Evolutionary conservation across 2,888 invertebrate genomes (phyloP), one percentile per base, ranked within the genome.

Genomic region (Heteromurus nitidus): DNA sequence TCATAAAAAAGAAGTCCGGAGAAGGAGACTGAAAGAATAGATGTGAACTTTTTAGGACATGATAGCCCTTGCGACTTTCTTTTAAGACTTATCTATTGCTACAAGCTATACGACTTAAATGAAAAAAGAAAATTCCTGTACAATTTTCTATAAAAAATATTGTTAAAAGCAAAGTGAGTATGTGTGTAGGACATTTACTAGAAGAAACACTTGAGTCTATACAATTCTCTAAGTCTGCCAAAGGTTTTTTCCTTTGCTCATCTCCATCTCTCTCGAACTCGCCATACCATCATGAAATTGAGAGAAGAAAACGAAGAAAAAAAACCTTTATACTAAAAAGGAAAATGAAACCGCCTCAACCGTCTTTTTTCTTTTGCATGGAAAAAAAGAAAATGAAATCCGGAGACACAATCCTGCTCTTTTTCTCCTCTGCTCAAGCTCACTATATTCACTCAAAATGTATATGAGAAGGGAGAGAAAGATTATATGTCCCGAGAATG

Each of bases 41-140:
- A 55, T 55, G 55, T 69, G 69, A 69, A 69, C 47, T 69, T 69
- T 69, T 69, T 68, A 55, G 55, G 31, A 69, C 69, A 69, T 30
- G 69, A 69, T 69, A 47, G 47, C n/a, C n/a, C n/a, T 47, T n/a
- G 47, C 47, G 11, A 11, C 13, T 36, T 5, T n/a, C 47, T 47
- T 47, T 47, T 47, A 47, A 47, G 47, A 47, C 47, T 47, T 47
- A 11, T 5, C 47, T 16, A 47, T n/a, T n/a, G n/a, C n/a, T n/a
- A n/a, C n/a, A n/a, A n/a, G n/a, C n/a, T n/a, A n/a, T n/a, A n/a
- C n/a, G n/a, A n/a, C n/a, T n/a, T n/a, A n/a, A n/a, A n/a, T n/a
- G n/a, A n/a, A n/a, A n/a, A n/a, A n/a, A n/a, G n/a, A n/a, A n/a
- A n/a, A n/a, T n/a, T n/a, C n/a, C n/a, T n/a, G n/a, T n/a, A n/a